Evolutionary conservation across 1,140 invertebrate genomes (phyloP), one percentile per base, ranked within the genome.

Genomic region (Physella acuta): DNA sequence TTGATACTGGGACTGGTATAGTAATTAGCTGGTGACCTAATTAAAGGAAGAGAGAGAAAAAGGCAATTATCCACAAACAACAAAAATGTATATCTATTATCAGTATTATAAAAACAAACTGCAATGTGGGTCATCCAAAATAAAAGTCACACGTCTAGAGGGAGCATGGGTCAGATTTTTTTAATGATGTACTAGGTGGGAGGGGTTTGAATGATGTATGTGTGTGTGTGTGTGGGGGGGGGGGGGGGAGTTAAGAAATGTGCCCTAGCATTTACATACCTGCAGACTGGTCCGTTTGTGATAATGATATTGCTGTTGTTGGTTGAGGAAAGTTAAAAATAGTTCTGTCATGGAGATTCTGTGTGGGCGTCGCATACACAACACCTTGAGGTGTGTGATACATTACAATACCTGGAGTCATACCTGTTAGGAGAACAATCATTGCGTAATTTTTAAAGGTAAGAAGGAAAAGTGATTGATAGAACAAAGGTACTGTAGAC

Each of bases 351-450:
- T 68, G 26, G 73, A 72, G 30, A 74, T 76, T 51, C 75, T 78
- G 17, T 11, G 74, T 74, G 3, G 79, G 75, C 3, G 79, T 75
- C 26, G 83, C 82, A 76, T 85, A 85, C 62, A 85, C 81, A 28
- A 85, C 76, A 14, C 83, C 83, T 69, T 85, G 83, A n/a, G 83
- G 79, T 24, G 83, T 85, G 36, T 85, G 83, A 55, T 85, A 85
- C 82, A 85, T 85, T n/a, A 85, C 77, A 16, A 82, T 73, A 39
- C 80, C 76, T 17, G 79, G 78, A 36, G 79, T 82, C 60, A 79
- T 74, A n/a, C 74, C 74, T 37, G 73, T 60, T 34, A 24, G 8
- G 16, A 44, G 36, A 44, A n/a, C n/a, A n/a, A n/a, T n/a, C n/a
- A n/a, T n/a, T n/a, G n/a, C n/a, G n/a, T n/a, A n/a, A n/a, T n/a